phyloP scores from a whole-genome alignment of 2,888 invertebrate genomes.

The Euclidia mi region DNA sequence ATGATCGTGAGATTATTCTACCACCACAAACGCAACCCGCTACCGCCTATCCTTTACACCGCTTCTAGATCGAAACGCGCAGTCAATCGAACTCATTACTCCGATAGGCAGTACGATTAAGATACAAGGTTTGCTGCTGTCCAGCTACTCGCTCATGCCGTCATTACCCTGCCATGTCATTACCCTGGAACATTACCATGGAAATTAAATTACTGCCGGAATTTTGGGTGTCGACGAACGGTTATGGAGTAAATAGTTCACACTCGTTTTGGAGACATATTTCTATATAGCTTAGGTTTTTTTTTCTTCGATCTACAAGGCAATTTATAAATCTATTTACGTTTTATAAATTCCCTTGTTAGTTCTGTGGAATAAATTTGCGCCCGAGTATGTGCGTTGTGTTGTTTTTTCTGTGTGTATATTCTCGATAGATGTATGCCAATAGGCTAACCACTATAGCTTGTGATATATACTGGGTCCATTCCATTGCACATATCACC shows the following conservation, averaged over 20 bases:
- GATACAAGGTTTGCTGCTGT: constrained; percentile 65
- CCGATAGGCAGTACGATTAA: constrained; percentile 77
- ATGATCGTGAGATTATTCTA: no score
- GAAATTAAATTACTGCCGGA: constrained; percentile 20
- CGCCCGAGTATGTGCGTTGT: no score
- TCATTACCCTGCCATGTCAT: constrained; percentile 20
- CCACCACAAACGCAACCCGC: not conserved
- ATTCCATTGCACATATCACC: no score
- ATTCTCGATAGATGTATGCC: no score
- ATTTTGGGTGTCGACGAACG: constrained; percentile 19
- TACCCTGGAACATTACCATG: constrained; percentile 24
- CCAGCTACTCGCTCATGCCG: constrained; percentile 34
- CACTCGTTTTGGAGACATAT: constrained; percentile 4
- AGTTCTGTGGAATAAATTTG: no score
- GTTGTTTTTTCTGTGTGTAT: no score
- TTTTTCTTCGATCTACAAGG: not conserved
- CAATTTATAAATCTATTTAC: no score
- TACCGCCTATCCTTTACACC: constrained; percentile 12
- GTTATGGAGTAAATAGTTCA: constrained; percentile 19
- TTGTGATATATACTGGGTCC: no score
- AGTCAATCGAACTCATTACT: constrained; percentile 56
- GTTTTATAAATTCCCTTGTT: no score
- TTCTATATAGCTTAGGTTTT: constrained; percentile 15
- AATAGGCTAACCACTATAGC: no score
- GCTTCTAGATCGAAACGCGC: constrained; percentile 21